Evolutionary conservation across 2,888 invertebrate genomes (phyloP), one percentile per base, ranked within the genome.

Genomic region (Trichopria drosophilae): DNA sequence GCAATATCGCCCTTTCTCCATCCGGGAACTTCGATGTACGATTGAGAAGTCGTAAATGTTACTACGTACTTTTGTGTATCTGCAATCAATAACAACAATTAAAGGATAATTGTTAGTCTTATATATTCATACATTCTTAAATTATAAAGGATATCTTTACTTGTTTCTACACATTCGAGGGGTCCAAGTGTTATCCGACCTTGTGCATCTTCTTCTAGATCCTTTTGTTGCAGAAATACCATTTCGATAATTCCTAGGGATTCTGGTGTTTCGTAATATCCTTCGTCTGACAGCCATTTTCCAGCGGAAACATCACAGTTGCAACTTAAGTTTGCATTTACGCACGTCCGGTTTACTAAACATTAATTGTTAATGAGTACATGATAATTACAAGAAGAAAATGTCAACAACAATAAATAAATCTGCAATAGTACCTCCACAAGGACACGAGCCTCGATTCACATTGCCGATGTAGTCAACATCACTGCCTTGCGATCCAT

Each of bases 1-100:
- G 92, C 91, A 57, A 95, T 86, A 68, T 93, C 93, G 1, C 93
- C 93, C 67, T 91, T 90, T 50, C 90, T 81, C 95, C 95, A 95
- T 0, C 93, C 92, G 0, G 92, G 93, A 2, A 94, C 92, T 78
- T 93, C 91, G 60, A 96, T 88, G 72, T 90, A 94, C 0, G 93
- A 93, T 63, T 92, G 91, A 20, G 90, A 90, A 1, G 93, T 93
- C 36, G 93, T 93, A 70, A 95, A 94, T 4, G 94, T 95, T 7
- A 95, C 93, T 6, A 94, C 93, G 72, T 91, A 93, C 62, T 90
- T 85, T 75, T 93, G 92, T 2, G 92, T 93, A 75, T 94, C 93
- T 91, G 16, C 19, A 24, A 36, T 49, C 35, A 42, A 28, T 16
- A 2, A 13, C 5, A 24, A 20, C 10, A 15, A n/a, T 12, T 16